phyloP scores from a whole-genome alignment of 2,113 vertebrate species.

The Talpa occidentalis region DNA sequence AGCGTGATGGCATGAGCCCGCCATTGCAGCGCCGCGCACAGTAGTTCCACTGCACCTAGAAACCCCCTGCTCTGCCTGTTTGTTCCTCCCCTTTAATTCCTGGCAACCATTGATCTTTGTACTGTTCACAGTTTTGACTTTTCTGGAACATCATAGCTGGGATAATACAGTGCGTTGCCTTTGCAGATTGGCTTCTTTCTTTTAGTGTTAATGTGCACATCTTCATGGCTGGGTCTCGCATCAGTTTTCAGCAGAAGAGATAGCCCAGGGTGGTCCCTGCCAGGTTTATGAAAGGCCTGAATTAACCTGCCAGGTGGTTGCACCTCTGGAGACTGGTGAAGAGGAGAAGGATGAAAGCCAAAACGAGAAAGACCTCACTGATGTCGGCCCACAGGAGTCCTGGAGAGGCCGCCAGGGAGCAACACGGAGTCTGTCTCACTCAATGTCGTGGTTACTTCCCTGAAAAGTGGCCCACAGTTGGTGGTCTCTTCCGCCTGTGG shows the following conservation, averaged over 20 bases:
- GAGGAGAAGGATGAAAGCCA: not conserved
- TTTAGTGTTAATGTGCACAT: not conserved
- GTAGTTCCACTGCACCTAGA: not conserved
- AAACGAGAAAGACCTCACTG: not conserved
- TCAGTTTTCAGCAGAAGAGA: constrained; percentile 26
- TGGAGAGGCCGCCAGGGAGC: not conserved
- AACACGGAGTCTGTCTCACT: not conserved
- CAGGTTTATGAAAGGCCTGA: constrained; percentile 15
- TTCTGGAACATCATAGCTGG: not conserved
- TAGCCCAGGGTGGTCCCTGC: not conserved
- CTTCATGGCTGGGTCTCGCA: not conserved
- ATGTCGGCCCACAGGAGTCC: not conserved
- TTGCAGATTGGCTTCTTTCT: constrained; percentile 26
- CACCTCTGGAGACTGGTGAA: not conserved
- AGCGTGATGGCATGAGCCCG: not conserved
- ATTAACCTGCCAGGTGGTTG: not conserved
- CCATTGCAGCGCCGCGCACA: not conserved
- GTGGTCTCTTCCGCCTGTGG: not conserved
- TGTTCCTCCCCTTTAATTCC: not conserved
- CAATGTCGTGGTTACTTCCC: not conserved
- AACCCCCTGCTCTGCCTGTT: not conserved
- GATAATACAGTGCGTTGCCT: not conserved
- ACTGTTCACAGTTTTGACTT: not conserved
- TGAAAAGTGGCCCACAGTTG: not conserved
- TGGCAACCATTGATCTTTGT: not conserved